phyloP scores from a whole-genome alignment of 2,113 vertebrate species.

The Lepus timidus region DNA sequence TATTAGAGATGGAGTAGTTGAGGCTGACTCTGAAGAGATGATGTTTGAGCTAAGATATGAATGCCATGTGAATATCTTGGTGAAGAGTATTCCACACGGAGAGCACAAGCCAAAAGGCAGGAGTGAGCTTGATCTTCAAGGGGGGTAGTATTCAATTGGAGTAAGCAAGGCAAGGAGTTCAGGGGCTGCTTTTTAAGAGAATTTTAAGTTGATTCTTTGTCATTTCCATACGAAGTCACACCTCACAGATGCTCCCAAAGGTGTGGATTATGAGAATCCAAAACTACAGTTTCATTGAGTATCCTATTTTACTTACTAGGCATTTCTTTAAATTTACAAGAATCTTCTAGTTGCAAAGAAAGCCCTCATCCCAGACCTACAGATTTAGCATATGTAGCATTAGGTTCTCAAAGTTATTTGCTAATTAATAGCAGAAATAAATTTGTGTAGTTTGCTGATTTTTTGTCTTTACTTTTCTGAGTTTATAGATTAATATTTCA shows the following conservation, averaged over 20 bases:
- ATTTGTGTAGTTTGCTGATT: constrained; percentile 1
- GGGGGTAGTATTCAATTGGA: neutral
- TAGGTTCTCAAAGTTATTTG: constrained; percentile 36
- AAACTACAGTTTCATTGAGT: neutral
- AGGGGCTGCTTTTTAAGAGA: neutral
- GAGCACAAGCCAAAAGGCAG: neutral
- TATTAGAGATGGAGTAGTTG: neutral
- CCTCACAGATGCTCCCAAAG: neutral
- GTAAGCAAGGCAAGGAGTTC: neutral
- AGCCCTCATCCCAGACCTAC: neutral
- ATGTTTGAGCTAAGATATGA: neutral
- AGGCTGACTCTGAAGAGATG: neutral
- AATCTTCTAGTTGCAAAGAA: neutral
- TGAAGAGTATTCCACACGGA: neutral
- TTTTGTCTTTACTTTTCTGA: constrained; percentile 2
- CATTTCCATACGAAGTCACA: neutral
- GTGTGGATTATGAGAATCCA: neutral
- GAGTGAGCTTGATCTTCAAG: neutral
- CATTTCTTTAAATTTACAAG: neutral
- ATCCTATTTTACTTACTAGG: neutral
- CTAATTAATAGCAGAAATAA: neutral
- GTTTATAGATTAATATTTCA: neutral
- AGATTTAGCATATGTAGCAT: neutral
- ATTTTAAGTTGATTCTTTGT: neutral
- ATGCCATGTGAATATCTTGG: neutral